A percentile compares a stretch with the other conserved stretches of the same genome.
Evolutionary conservation across 2,797 vertebrate genomes (phyloP).

Genomic region (Euthynnus affinis): DNA sequence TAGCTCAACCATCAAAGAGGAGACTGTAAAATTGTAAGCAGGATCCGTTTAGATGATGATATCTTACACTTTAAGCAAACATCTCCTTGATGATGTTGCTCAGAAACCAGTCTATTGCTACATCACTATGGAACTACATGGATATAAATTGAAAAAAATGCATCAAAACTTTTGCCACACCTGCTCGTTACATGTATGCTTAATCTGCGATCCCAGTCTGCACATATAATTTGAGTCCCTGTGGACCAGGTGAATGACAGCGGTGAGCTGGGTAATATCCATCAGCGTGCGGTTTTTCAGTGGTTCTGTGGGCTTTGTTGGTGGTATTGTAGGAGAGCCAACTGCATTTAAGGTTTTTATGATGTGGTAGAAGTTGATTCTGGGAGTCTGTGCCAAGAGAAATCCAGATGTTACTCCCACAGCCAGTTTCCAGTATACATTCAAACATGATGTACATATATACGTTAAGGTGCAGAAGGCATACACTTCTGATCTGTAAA

Average conservation of each 20-base stretch:
- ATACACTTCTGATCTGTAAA: slow-evolving; percentile 15
- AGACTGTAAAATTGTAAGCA: background rate
- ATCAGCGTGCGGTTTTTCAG: slow-evolving; percentile 63
- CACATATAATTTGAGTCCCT: slow-evolving; percentile 43
- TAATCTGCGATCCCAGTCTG: slow-evolving; percentile 54
- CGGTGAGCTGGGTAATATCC: slow-evolving; percentile 67
- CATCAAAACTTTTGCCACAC: slow-evolving; percentile 49
- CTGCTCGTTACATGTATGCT: slow-evolving; percentile 59
- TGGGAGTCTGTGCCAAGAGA: slow-evolving; percentile 68
- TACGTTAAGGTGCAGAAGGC: slow-evolving; percentile 18
- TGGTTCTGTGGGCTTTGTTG: slow-evolving; percentile 66
- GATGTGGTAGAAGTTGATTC: slow-evolving; percentile 74
- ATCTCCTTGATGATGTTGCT: too few relatives aligned
- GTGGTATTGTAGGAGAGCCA: slow-evolving; percentile 69
- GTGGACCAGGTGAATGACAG: slow-evolving; percentile 66
- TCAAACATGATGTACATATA: background rate
- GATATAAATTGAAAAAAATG: slow-evolving; percentile 25
- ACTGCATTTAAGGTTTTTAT: slow-evolving; percentile 77
- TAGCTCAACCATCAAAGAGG: background rate
- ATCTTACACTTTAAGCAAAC: background rate
- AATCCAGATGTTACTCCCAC: slow-evolving; percentile 78
- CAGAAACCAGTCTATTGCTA: background rate
- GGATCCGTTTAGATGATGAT: background rate
- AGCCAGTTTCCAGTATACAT: slow-evolving; percentile 44
- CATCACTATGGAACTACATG: slow-evolving; percentile 33